Conservation (phyloP, 53 echinoderm and acorn worm genomes). For the Temnopleurus reevesii region DNA sequence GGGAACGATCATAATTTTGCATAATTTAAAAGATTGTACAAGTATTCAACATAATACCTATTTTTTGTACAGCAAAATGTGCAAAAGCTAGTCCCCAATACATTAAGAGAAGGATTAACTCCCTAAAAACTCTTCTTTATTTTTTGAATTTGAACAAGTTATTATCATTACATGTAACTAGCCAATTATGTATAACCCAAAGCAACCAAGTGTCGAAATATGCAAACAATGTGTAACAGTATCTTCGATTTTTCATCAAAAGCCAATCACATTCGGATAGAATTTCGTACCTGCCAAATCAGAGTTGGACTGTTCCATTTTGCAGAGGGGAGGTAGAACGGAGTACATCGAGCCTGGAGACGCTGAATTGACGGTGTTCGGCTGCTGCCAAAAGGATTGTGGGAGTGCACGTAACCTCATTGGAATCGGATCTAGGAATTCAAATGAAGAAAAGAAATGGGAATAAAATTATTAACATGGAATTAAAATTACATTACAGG, state of each 20-base stretch:
- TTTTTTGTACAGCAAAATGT: too few species aligned
- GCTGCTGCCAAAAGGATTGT: slow-evolving; percentile 99
- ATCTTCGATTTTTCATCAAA: not conserved
- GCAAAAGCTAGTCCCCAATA: too few species aligned
- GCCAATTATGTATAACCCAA: too few species aligned
- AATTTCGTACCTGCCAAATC: slow-evolving; percentile 58
- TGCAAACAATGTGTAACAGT: not conserved
- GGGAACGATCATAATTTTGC: too few species aligned
- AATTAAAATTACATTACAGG: not conserved
- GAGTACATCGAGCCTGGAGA: slow-evolving; percentile 88
- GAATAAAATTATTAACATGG: not conserved
- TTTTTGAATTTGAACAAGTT: too few species aligned
- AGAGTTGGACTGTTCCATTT: slow-evolving; percentile 74
- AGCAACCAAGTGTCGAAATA: too few species aligned
- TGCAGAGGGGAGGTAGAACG: slow-evolving; percentile 72
- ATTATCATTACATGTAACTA: too few species aligned
- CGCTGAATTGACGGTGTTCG: slow-evolving; percentile 79
- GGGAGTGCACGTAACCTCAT: slow-evolving; percentile 93
- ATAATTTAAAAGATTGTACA: too few species aligned
- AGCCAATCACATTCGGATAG: not conserved
- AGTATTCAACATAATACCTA: too few species aligned
- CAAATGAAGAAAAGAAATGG: not conserved
- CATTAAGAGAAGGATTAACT: too few species aligned
- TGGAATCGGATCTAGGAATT: slow-evolving; percentile 80
- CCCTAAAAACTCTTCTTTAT: too few species aligned